Conservation (phyloP, 92 coral and sea anemone species). For the Umimayanthus kanabou region DNA sequence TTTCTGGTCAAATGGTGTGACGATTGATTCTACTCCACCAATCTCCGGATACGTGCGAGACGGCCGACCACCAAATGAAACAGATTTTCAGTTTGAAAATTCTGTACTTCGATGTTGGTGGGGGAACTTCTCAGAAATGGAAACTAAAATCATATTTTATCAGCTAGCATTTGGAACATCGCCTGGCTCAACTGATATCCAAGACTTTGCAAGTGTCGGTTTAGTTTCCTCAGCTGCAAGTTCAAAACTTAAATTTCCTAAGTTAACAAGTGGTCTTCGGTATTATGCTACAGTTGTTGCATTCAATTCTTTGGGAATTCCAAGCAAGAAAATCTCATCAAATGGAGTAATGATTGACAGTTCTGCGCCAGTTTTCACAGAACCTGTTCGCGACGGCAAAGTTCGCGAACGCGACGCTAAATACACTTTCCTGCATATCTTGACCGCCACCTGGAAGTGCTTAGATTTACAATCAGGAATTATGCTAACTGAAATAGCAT, state of each 20-base stretch:
- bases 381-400: slow-evolving; percentile 56
- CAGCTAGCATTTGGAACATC: slow-evolving; percentile 74
- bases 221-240: slow-evolving; percentile 66
- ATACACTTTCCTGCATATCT: slow-evolving; percentile 38
- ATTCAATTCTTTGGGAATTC: slow-evolving; percentile 68
- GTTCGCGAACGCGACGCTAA: slow-evolving; percentile 21
- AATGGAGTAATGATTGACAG: slow-evolving; percentile 75
- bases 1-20: slow-evolving; percentile 70
- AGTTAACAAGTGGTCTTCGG: slow-evolving; percentile 61
- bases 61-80: slow-evolving; percentile 57
- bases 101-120: slow-evolving; percentile 70
- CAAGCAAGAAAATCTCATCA: slow-evolving; percentile 70
- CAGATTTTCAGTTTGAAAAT: slow-evolving; percentile 56
- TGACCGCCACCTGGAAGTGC: slow-evolving; percentile 72
- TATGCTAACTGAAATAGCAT: slow-evolving; percentile 47
- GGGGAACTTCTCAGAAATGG: slow-evolving; percentile 69
- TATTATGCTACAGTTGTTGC: slow-evolving; percentile 79
- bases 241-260: slow-evolving; percentile 60
- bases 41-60: slow-evolving; percentile 59
- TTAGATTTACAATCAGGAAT: slow-evolving; percentile 60
- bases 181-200: slow-evolving; percentile 66
- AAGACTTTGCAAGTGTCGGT: slow-evolving; percentile 75
- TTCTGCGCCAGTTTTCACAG: slow-evolving; percentile 71
- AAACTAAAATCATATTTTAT: slow-evolving; percentile 61
- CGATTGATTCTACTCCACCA: slow-evolving; percentile 76